Conservation (phyloP, 1,140 invertebrate genomes). For the Streblospio benedicti region DNA sequence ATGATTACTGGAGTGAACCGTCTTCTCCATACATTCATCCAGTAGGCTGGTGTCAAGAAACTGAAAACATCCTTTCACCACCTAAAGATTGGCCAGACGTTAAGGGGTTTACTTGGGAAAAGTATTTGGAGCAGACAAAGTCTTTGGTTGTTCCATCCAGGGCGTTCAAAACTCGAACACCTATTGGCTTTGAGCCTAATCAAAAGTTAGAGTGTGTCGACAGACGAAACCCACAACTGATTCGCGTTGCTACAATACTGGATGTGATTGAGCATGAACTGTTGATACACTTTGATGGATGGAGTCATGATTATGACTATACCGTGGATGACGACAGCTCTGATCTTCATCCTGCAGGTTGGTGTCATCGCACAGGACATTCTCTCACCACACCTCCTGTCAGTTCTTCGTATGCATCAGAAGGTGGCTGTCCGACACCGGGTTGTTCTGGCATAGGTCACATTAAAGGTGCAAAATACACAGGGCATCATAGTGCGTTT, state of each 20-base stretch:
- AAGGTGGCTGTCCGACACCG: constrained; percentile 45
- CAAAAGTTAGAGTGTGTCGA: constrained; percentile 43
- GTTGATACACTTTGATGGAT: constrained; percentile 82
- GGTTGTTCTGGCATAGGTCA: constrained; percentile 50
- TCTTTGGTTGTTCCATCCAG: constrained; percentile 67
- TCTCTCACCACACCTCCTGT: constrained; percentile 70
- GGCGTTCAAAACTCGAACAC: constrained; percentile 63
- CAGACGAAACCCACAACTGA: constrained; percentile 63
- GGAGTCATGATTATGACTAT: constrained; percentile 74
- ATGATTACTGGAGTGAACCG: constrained; percentile 51
- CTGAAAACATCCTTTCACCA: constrained; percentile 68
- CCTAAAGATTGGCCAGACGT: constrained; percentile 72
- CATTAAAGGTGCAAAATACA: constrained; percentile 62
- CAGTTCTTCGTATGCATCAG: constrained; percentile 22
- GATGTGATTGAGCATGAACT: constrained; percentile 74
- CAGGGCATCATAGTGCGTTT: constrained; percentile 63
- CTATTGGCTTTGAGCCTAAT: constrained; percentile 41
- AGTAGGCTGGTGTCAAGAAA: constrained; percentile 81
- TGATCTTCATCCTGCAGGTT: constrained; percentile 42
- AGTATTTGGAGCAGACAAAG: constrained; percentile 69
- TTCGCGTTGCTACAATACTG: constrained; percentile 75
- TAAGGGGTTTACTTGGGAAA: constrained; percentile 72
- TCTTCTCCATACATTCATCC: constrained; percentile 87
- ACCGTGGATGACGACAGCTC: constrained; percentile 59
- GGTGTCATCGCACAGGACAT: constrained; percentile 67